Evolutionary conservation across 2,888 invertebrate species (phyloP), one percentile per base, ranked within the genome.

Genomic region (Caenorhabditis becei): DNA sequence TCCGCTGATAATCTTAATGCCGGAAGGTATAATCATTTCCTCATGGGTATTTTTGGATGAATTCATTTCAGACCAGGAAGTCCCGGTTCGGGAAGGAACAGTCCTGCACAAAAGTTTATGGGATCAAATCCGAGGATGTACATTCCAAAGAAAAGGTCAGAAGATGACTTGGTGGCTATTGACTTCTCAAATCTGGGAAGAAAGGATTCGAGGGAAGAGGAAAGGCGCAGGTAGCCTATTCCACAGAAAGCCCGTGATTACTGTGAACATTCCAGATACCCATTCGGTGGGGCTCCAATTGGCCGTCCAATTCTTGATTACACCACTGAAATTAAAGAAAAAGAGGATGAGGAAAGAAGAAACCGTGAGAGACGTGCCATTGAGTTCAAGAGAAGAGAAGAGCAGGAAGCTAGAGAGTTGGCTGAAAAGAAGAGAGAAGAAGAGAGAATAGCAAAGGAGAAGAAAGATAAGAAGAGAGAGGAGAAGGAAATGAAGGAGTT

Each of bases 51-150:
- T 5, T 11, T 32, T 32, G 47, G 44, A 47, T 41, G 11, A 41
- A 23, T 20, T 35, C 1, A 35, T 65, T 77, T 32, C 41, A 80
- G 80, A 72, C 59, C 77, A 20, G 75, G 65, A 37, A 81, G 80
- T 32, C 62, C 71, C 28, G 71, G 71, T 1, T 81, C 80, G 2
- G 80, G 75, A 0, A 47, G 80, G 28, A 81, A 66, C 53, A 81
- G 80, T 37, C 80, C 80, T 1, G 51, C 59, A 20, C 14, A 1
- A 54, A 72, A 72, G 44, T 32, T 23, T 32, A 51, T 8, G n/a
- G 47, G 20, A 4, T 53, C 61, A 0, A 41, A 53, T 1, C 53
- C 49, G n/a, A 37, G 32, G 1, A n/a, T 37, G 4, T 35, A 23
- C 8, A 49, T 28, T 2, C 47, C 58, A 2, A 75, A 66, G 32